Evolutionary conservation across 2,888 invertebrate genomes (phyloP), one percentile per base, ranked within the genome.

Genomic region (Rhimphoctona megacephalus): DNA sequence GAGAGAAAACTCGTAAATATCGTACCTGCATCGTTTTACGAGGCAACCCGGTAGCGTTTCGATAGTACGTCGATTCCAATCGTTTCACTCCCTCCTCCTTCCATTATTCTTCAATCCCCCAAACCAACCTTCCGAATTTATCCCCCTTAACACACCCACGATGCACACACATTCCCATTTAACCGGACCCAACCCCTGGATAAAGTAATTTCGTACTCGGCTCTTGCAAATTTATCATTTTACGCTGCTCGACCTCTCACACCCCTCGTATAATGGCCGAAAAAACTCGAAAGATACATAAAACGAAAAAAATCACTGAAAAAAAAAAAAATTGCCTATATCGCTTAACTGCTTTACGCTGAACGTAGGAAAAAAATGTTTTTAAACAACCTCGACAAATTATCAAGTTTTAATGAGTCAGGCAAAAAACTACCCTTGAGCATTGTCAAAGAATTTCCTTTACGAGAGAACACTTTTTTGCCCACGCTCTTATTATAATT

Each of bases 11-110:
- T 81, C 79, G 82, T 87, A 87, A 87, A 87, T 87, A 87, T 85
- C 83, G 82, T 69, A 80, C 83, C 76, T 87, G 82, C 87, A 83
- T 83, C 83, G 83, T 87, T 87, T 87, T 85, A 85, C 87, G 82
- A 85, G 83, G 76, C 81, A 52, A 46, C 22, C 85, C 70, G 64
- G 64, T 83, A 76, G 64, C 64, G 52, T 67, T 69, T 79, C 85
- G 83, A 79, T 85, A 74, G 69, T 69, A 39, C 83, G 79, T 85
- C 85, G 79, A 79, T 85, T 85, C 78, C 85, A 83, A 83, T 85
- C 82, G 83, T 70, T 70, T 80, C 73, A 57, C 73, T 69, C 30
- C 70, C 54, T 25, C 64, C 52, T 25, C 57, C 73, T 54, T 33
- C 52, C 52, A 43, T 78, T 70, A 43, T 61, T 74, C 39, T 61